Conservation (phyloP, 2,888 invertebrate genomes). For the Drosophila meridiana region DNA sequence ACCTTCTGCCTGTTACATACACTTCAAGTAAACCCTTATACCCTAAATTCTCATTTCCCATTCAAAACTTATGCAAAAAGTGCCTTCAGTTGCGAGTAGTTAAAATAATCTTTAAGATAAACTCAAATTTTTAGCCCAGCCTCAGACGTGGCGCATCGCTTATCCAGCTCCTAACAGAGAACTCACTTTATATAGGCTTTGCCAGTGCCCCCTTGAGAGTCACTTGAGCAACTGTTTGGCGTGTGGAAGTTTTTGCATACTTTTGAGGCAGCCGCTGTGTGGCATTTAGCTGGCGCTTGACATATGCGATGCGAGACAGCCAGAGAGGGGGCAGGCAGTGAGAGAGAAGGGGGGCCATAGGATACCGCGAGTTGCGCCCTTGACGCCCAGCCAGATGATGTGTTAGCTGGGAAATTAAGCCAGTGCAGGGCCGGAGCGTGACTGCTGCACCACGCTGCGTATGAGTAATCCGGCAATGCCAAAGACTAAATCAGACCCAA, state of each 20-base stretch:
- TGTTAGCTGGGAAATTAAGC: slow-evolving; percentile 45
- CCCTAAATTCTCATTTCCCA: not conserved
- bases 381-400: slow-evolving; percentile 68
- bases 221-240: slow-evolving; percentile 29
- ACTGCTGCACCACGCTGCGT: slow-evolving; percentile 53
- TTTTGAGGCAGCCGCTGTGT: slow-evolving; percentile 29
- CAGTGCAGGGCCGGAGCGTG: slow-evolving; percentile 25
- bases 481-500: slow-evolving; percentile 35
- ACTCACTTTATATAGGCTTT: slow-evolving; percentile 1
- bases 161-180: not conserved
- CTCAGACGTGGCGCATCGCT: not conserved
- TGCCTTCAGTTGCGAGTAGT: not conserved
- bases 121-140: not conserved
- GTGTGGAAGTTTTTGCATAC: slow-evolving; percentile 50
- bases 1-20: not conserved
- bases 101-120: slow-evolving; percentile 4
- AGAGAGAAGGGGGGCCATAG: not conserved
- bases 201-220: slow-evolving; percentile 8
- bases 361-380: slow-evolving; percentile 20
- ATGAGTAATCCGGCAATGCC: slow-evolving; percentile 59
- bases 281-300: slow-evolving; percentile 65
- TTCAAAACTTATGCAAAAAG: not conserved
- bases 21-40: not conserved
- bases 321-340: not conserved
- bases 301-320: slow-evolving; percentile 31